Evolutionary conservation across 2,113 vertebrate genomes (phyloP), one percentile per base, ranked within the genome.

Genomic region (Manacus vitellinus): DNA sequence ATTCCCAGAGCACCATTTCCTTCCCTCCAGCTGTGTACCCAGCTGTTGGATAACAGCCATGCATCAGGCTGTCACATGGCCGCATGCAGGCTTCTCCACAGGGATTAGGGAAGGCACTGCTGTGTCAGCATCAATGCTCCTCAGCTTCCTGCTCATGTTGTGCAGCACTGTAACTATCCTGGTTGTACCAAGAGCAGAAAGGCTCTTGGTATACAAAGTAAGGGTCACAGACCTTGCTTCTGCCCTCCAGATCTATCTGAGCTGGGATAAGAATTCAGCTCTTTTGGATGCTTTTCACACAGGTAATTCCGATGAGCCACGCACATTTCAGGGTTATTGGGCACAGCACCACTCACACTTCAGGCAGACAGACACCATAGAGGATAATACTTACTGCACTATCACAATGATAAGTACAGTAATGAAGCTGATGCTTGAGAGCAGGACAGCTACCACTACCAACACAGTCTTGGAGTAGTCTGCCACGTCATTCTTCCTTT

Each of bases 331-430:
- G 35, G 27, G 39, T 63, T 59, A 33, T 2, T 3, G 2, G n/a
- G 65, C 54, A n/a, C 19, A 70, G n/a, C 23, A 72, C 59, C 2
- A 0, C 15, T 76, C 39, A 73, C 3, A 3, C 31, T 56, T 31
- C 31, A 24, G 47, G 30, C 33, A 78, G 22, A 58, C 33, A 88
- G 35, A 87, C 13, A 86, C 6, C 56, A 22, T 71, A 79, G 61
- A 81, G 18, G 3, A 1, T 3, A 28, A 85, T 97, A 98, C 98
- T 98, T 97, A 98, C 98, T 96, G 96, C 68, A 97, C 51, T 95
- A 95, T 92, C 52, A 98, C 92, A 65, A 97, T 68, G 75, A 97
- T 86, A 52, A 98, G 35, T 28, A 97, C 81, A 61, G 93, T 97
- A 81, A 97, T 35, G 56, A 98, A 90, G 96, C 94, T 97, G 80